These are phyloP conservation scores for Eupithecia subfuscata DNA, from an alignment of 2,888 invertebrate genomes.

Conservation along the genomic window DNA sequence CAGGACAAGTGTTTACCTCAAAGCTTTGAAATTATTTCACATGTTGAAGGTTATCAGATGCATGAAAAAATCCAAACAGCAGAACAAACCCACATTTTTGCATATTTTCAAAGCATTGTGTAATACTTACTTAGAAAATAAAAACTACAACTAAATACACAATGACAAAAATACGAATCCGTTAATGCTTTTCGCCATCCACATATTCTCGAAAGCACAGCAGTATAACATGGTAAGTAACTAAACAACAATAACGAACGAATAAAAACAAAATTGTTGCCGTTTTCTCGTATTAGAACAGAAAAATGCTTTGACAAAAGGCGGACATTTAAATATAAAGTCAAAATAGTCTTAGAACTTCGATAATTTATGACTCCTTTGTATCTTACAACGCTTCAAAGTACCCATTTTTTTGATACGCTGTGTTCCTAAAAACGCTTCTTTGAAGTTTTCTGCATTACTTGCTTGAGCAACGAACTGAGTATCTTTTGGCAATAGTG, in stretches of 20 bases:
- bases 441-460: slow-evolving; percentile 64
- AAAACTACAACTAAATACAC: slow-evolving; percentile 2
- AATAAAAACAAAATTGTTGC: slow-evolving; percentile 1
- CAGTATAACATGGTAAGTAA: neutral
- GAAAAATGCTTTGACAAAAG: slow-evolving; percentile 46
- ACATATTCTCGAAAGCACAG: neutral
- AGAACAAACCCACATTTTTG: neutral
- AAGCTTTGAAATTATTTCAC: neutral
- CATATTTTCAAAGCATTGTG: neutral
- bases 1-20: neutral
- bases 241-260: neutral
- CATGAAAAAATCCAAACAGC: neutral
- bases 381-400: slow-evolving; percentile 68
- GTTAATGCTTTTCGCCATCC: neutral
- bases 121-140: neutral
- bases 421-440: slow-evolving; percentile 62
- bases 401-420: slow-evolving; percentile 69
- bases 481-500: slow-evolving; percentile 63
- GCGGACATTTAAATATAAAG: slow-evolving; percentile 42
- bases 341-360: slow-evolving; percentile 62
- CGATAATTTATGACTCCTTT: slow-evolving; percentile 66
- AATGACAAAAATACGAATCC: neutral
- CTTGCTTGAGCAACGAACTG: slow-evolving; percentile 67
- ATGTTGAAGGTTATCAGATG: neutral
- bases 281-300: slow-evolving; percentile 11